phyloP scores from a whole-genome alignment of 2,113 vertebrate species.

The Chaenogobius annularis region DNA sequence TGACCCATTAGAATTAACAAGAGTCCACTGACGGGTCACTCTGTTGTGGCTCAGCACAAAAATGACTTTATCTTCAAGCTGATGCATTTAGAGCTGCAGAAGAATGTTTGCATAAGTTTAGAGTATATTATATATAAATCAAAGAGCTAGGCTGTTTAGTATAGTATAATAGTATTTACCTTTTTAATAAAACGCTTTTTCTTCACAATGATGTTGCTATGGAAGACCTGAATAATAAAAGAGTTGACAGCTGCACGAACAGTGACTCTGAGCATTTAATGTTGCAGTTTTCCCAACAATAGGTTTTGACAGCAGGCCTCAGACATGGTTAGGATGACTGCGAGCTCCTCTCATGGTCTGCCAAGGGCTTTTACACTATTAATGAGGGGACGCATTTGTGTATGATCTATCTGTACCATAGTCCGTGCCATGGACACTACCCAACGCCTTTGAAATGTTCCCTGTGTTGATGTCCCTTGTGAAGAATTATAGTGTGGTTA shows the following conservation, averaged over 20 bases:
- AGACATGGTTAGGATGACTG: conserved; percentile 53
- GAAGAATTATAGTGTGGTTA: conserved; percentile 64
- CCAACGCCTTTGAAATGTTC: conserved; percentile 68
- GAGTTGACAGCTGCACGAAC: conserved; percentile 30
- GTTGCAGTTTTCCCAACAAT: conserved; percentile 49
- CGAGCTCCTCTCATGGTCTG: conserved; percentile 44
- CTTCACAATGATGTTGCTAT: background rate
- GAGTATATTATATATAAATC: background rate
- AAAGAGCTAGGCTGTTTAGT: background rate
- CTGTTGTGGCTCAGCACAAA: conserved; percentile 35
- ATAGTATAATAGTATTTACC: background rate
- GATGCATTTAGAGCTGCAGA: conserved; percentile 36
- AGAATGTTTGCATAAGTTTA: background rate
- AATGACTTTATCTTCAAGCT: conserved; percentile 30
- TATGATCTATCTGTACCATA: conserved; percentile 66
- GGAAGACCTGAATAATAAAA: conserved; percentile 17
- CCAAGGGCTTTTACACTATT: conserved; percentile 61
- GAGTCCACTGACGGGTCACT: conserved; percentile 68
- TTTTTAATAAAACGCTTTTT: background rate
- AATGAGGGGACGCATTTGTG: conserved; percentile 69
- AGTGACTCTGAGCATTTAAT: conserved; percentile 36
- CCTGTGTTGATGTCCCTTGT: conserved; percentile 57
- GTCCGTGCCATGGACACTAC: conserved; percentile 70
- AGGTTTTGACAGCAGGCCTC: conserved; percentile 62
- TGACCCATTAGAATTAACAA: conserved; percentile 77